A percentile compares a stretch with the other conserved stretches of the same genome.
phyloP scores from a whole-genome alignment of 1,140 invertebrate genomes.

The Rhopalosiphum maidis region DNA sequence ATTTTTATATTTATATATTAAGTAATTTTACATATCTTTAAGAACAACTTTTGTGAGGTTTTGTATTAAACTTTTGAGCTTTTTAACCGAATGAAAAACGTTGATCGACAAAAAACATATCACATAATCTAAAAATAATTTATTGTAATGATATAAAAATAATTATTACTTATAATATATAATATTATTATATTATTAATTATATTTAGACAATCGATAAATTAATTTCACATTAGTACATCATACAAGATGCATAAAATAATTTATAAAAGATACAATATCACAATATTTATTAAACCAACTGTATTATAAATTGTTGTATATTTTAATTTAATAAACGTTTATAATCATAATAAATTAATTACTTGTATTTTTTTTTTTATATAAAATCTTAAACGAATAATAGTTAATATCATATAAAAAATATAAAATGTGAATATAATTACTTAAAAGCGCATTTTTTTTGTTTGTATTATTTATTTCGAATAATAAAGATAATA shows the following conservation, averaged over 20 bases:
- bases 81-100: too few species aligned
- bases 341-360: neutral
- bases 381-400: too few species aligned
- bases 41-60: too few species aligned
- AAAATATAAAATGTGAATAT: neutral
- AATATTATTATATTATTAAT: neutral
- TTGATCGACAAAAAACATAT: neutral
- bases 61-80: too few species aligned
- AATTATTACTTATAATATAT: neutral
- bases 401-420: neutral
- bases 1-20: too few species aligned
- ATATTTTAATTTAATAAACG: neutral
- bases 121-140: neutral
- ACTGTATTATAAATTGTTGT: too few species aligned
- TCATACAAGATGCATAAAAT: neutral
- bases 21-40: too few species aligned
- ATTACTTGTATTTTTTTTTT: neutral
- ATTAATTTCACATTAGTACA: neutral
- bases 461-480: neutral
- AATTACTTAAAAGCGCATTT: slow-evolving; percentile 12
- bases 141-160: neutral
- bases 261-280: neutral
- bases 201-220: too few species aligned
- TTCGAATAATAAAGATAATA: neutral
- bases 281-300: neutral